Base-by-base conservation (phyloP, 2,797 vertebrate genomes). In the Gallinago nigripennis region DNA sequence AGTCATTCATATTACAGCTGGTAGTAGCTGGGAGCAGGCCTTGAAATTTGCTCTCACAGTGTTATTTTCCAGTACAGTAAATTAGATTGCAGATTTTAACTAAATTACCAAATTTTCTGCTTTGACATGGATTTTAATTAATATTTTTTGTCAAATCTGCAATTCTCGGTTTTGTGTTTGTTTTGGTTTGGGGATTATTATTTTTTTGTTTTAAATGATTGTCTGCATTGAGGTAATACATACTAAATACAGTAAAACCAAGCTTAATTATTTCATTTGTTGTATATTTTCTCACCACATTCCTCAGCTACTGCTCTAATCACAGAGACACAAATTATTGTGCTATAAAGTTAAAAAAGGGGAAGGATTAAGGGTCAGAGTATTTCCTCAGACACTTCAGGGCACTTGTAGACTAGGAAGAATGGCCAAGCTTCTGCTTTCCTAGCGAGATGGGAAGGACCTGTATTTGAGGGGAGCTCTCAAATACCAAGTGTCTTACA, bases 351-450 rank as follows among this genome's bases (percentile, higher is more conserved):
- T 2, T 37, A 48, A 71, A 70, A 39, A 68, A 24, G 6, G 6
- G 6, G 4, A 39, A 4, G 1, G 6, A 4, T 1, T 16, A 39
- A 41, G 8, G 1, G 7, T 70, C 39, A 63, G 28, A 58, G 30
- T 1, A 0, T 63, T 56, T 88, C 48, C 35, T 30, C n/a, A 66
- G n/a, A 21, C 15, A 11, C 17, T 37, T 69, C 7, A 50, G 21
- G 82, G 45, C 21, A 11, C 37, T n/a, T 54, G 41, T 71, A 61
- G 33, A 27, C 9, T 15, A 1, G 25, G 20, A 56, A 48, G 51
- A n/a, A 13, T 37, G 57, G 16, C 53, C 19, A 33, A 56, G 41
- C 16, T 75, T 88, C 18, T 68, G 21, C 18, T 61, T 84, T 81
- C 16, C 41, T 46, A 30, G 45, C 53, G 50, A 81, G 28, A 61